Evolutionary conservation across 2,888 invertebrate genomes (phyloP).

Genomic region (Norana najaformis): DNA sequence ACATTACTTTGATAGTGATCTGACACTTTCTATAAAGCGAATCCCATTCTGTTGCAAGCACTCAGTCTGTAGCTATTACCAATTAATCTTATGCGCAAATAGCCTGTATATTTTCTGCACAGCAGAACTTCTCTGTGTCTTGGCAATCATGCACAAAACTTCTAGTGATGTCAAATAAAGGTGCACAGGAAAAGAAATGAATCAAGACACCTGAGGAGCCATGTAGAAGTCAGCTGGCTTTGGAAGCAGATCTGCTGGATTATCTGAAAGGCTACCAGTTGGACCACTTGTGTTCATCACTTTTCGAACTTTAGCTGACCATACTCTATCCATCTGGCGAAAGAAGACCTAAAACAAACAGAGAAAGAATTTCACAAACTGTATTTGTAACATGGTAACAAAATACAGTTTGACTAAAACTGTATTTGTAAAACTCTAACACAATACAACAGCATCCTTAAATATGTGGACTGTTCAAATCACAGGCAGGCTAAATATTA

Average conservation of each 20-base stretch:
- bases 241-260: constrained; percentile 1
- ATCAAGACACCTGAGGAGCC: background rate
- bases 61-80: background rate
- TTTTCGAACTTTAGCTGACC: constrained; percentile 47
- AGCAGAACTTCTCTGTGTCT: no score
- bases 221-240: background rate
- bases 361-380: no score
- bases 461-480: no score
- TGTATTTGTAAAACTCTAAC: no score
- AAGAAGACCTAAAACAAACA: constrained; percentile 50
- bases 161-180: no score
- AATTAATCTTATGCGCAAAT: background rate
- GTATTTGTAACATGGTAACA: no score
- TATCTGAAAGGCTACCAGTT: constrained; percentile 14
- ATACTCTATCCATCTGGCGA: constrained; percentile 48
- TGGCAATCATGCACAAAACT: no score
- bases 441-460: no score
- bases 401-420: no score
- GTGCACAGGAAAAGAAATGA: background rate
- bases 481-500: background rate
- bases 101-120: background rate
- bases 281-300: constrained; percentile 43
- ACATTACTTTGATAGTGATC: background rate
- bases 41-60: background rate
- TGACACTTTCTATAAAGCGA: background rate